A percentile compares a stretch with the other conserved stretches of the same genome.
Conservation (phyloP, 1,140 invertebrate genomes). For the Bombus difficillimus region DNA sequence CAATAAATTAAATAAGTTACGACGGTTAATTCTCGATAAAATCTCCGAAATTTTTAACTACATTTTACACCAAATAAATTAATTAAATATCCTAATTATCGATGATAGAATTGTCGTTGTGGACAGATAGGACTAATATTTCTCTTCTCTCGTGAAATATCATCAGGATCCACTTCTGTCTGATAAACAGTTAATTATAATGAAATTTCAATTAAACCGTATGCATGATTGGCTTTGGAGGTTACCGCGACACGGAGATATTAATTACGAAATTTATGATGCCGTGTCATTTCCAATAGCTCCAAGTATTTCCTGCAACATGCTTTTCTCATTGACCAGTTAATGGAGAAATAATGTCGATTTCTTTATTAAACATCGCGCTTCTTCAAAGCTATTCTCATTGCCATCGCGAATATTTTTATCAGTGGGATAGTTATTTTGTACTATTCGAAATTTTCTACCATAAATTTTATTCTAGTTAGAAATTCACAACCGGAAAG, state of each 20-base stretch:
- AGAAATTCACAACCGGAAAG: neutral
- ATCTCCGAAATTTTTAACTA: neutral
- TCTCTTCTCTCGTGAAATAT: neutral
- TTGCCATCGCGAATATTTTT: too few species aligned
- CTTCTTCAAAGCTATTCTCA: neutral
- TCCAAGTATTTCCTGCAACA: too few species aligned
- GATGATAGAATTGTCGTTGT: neutral
- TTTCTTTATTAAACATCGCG: neutral
- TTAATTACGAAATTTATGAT: conserved; percentile 22
- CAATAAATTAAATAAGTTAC: neutral
- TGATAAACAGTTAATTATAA: conserved; percentile 7
- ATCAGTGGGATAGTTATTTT: too few species aligned
- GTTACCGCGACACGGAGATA: neutral
- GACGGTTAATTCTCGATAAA: neutral
- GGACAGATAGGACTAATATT: neutral
- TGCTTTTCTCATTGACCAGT: neutral
- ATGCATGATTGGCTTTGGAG: neutral
- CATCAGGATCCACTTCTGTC: neutral
- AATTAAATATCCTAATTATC: neutral
- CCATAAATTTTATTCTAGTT: too few species aligned
- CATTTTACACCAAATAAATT: neutral
- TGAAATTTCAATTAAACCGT: conserved; percentile 1
- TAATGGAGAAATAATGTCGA: neutral
- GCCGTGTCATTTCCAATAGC: neutral
- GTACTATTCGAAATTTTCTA: too few species aligned